Conservation (phyloP, 2,797 vertebrate genomes). For the Intellagama lesueurii region DNA sequence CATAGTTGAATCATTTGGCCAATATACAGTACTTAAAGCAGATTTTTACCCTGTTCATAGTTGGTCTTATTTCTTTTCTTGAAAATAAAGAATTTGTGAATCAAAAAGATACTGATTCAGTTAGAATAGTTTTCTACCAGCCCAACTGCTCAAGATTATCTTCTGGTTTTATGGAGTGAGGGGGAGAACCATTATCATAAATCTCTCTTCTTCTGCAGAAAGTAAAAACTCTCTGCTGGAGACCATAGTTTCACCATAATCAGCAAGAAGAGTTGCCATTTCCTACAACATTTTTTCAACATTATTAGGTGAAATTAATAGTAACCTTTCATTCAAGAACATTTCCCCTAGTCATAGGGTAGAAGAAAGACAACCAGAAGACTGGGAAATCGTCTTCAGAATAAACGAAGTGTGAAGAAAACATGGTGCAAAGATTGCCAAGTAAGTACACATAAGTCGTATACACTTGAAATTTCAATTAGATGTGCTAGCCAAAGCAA, state of each 20-base stretch:
- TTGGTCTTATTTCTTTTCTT: neutral
- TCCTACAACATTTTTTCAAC: slow-evolving; percentile 15
- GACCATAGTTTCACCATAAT: neutral
- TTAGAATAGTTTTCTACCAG: slow-evolving; percentile 20
- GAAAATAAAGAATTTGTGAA: neutral
- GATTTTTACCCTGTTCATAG: neutral
- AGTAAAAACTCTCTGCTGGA: neutral
- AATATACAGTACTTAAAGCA: neutral
- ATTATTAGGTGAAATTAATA: neutral
- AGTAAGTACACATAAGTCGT: neutral
- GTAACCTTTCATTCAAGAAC: slow-evolving; percentile 35
- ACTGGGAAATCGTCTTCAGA: neutral
- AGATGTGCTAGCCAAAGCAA: slow-evolving; percentile 34
- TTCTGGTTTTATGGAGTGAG: neutral
- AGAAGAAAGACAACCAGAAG: neutral
- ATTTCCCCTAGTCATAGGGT: slow-evolving; percentile 26
- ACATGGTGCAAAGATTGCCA: slow-evolving; percentile 3
- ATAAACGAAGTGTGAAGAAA: neutral
- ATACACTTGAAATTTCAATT: slow-evolving; percentile 22
- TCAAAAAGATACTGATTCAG: too few relatives aligned
- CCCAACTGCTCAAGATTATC: neutral
- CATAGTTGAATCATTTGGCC: neutral
- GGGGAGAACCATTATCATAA: neutral
- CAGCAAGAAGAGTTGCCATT: neutral
- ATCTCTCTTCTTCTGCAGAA: slow-evolving; percentile 3